phyloP scores from a whole-genome alignment of 92 coral and sea anemone genomes.

The Hydrozoanthus gracilis region DNA sequence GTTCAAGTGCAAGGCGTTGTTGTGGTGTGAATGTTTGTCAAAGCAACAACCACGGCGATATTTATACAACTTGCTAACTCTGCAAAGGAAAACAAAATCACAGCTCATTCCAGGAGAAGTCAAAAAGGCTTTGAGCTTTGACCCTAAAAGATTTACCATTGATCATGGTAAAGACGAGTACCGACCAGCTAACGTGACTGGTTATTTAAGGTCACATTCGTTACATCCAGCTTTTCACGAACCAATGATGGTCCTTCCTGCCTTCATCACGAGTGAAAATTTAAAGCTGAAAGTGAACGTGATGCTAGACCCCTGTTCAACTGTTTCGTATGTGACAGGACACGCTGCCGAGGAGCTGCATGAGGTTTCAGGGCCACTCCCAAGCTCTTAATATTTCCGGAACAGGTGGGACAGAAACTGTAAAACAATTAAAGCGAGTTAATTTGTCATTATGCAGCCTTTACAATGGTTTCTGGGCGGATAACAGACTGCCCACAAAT shows the following conservation, averaged over 20 bases:
- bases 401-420: conserved; percentile 56
- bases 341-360: conserved; percentile 59
- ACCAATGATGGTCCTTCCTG: conserved; percentile 60
- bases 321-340: conserved; percentile 59
- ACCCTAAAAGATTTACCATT: no score
- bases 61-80: conserved; percentile 28
- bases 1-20: conserved; percentile 40
- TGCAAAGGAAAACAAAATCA: background rate
- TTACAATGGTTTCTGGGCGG: conserved; percentile 18
- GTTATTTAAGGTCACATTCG: conserved; percentile 11
- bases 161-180: conserved; percentile 5
- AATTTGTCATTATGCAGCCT: conserved; percentile 33
- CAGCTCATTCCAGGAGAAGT: conserved; percentile 4
- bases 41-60: conserved; percentile 59
- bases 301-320: conserved; percentile 73
- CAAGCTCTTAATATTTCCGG: conserved; percentile 57
- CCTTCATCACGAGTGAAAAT: conserved; percentile 41
- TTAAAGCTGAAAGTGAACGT: conserved; percentile 62
- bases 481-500: no score
- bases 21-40: conserved; percentile 50
- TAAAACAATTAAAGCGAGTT: conserved; percentile 52
- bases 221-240: conserved; percentile 19
- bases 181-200: conserved; percentile 17
- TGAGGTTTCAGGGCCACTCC: conserved; percentile 41
- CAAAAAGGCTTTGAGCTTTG: background rate